Conservation (phyloP, 2,888 invertebrate species). For the Megaustenia siamemsis region DNA sequence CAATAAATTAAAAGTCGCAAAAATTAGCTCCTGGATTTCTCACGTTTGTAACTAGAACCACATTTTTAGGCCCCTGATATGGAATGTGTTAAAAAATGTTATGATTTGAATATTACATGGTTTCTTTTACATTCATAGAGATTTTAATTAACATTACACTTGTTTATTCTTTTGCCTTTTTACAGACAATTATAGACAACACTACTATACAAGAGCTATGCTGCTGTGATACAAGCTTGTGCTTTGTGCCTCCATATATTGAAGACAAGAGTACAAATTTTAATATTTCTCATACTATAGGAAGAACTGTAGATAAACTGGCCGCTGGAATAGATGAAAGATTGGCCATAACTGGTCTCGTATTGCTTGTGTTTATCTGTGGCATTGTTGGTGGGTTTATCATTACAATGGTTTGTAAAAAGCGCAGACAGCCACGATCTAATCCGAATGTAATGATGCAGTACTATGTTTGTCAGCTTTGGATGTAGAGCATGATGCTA, state of each 20-base stretch:
- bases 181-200: conserved; percentile 38
- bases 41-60: too few species aligned
- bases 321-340: background rate
- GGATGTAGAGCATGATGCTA: conserved; percentile 44
- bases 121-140: too few species aligned
- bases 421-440: conserved; percentile 12
- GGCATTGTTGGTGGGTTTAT: conserved; percentile 39
- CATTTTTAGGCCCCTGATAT: too few species aligned
- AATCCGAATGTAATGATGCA: conserved; percentile 55
- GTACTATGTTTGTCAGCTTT: conserved; percentile 50
- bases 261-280: background rate
- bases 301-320: conserved; percentile 12
- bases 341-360: conserved; percentile 45
- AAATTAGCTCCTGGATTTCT: too few species aligned
- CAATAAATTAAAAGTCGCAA: too few species aligned
- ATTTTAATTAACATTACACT: background rate
- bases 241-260: conserved; percentile 47
- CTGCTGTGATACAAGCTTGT: conserved; percentile 56
- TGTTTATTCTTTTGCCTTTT: background rate
- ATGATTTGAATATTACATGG: too few species aligned
- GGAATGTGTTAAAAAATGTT: too few species aligned
- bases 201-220: conserved; percentile 54
- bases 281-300: background rate
- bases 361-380: conserved; percentile 34
- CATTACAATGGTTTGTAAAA: conserved; percentile 30